Base-by-base conservation (phyloP, 2,113 vertebrate genomes). In the Phycodurus eques region DNA sequence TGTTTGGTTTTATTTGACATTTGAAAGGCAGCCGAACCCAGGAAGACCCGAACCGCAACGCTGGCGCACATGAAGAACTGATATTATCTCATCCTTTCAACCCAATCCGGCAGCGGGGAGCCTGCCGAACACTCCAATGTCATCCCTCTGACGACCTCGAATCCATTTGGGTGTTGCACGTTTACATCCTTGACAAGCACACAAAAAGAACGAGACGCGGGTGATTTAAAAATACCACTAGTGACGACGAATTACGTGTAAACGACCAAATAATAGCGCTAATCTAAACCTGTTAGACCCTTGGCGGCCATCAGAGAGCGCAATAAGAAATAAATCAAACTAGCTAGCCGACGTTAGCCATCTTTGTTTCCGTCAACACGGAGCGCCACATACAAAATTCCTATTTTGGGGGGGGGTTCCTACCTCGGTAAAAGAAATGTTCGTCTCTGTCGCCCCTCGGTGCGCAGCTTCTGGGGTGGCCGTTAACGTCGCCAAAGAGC, bases 371-470 rank as follows among this genome's bases (percentile, higher is more conserved):
- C 42, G 69, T 66, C 72, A 74, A 80, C 75, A 70, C 11, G 19
- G 47, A 20, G 13, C 68, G 22, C 1, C 11, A 17, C 31, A 33
- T 12, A 60, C 14, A 35, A 33, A 17, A 35, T 20, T 14, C 19
- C 14, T 35, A 1, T 61, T 8, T 46, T 27, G 15, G 27, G 5
- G 27, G 1, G 3, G 31, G 5, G 13, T 7, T 60, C 80, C n/a
- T 81, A 84, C 87, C 83, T 83, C 42, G 3, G 54, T 31, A 19
- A 54, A 73, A 66, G 20, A 44, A 43, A 19, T 5, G n/a, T 12
- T 46, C 33, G 7, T 47, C 42, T 27, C 22, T 44, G 49, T 42
- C 2, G 12, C 17, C 60, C 43, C 20, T n/a, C 17, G 46, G 5
- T 31, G 60, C 1, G 5, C 4, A 61, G 13, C n/a, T 35, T 54